Conservation (phyloP, 2,888 invertebrate genomes). For the Drosophila longiperda region DNA sequence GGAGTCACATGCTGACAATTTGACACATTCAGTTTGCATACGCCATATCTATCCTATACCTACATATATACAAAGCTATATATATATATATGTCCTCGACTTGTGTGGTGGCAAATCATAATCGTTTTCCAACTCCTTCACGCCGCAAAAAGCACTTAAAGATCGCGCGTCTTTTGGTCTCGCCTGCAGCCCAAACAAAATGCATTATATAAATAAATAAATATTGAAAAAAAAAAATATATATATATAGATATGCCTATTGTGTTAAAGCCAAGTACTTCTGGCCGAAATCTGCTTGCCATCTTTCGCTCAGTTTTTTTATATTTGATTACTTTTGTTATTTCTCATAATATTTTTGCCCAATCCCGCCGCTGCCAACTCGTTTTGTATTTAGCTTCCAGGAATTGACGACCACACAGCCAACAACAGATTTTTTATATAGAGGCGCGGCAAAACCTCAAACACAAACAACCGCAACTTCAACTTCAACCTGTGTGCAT, state of each 20-base stretch:
- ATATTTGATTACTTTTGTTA: constrained; percentile 68
- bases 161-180: constrained; percentile 19
- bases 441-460: constrained; percentile 73
- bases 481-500: constrained; percentile 68
- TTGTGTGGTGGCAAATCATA: constrained; percentile 77
- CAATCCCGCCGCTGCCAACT: constrained; percentile 51
- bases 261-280: constrained; percentile 17
- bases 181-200: constrained; percentile 40
- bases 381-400: constrained; percentile 67
- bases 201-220: constrained; percentile 53
- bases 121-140: constrained; percentile 72
- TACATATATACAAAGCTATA: not conserved
- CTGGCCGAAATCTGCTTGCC: constrained; percentile 8
- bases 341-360: constrained; percentile 78
- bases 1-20: constrained; percentile 66
- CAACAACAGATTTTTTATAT: constrained; percentile 31
- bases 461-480: constrained; percentile 46
- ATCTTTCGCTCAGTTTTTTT: constrained; percentile 16
- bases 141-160: constrained; percentile 46
- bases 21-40: constrained; percentile 59
- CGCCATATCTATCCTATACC: not conserved
- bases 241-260: constrained; percentile 2
- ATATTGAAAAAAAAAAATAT: constrained; percentile 10
- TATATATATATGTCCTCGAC: constrained; percentile 50
- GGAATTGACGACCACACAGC: constrained; percentile 64